These are phyloP conservation scores for Chloromyia formosa DNA, from an alignment of 2,888 invertebrate species.

Conservation along the genomic window DNA sequence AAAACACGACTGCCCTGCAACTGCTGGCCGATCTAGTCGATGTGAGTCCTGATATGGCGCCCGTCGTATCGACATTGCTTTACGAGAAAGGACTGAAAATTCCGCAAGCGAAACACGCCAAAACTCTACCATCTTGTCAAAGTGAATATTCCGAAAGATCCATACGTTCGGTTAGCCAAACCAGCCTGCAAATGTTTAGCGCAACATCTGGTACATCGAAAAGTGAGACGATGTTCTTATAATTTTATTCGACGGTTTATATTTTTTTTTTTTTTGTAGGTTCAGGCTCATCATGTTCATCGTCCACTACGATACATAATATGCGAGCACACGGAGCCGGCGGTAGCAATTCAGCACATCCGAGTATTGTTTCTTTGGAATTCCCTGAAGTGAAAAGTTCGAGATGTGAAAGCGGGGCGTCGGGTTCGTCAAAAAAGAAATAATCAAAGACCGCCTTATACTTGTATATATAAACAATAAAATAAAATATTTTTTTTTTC, in stretches of 20 bases:
- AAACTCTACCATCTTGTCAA: conserved; percentile 55
- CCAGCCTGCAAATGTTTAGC: conserved; percentile 45
- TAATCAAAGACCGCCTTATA: too few relatives aligned
- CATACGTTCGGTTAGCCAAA: conserved; percentile 43
- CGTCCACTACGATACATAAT: conserved; percentile 38
- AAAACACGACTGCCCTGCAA: conserved; percentile 68
- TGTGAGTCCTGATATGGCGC: conserved; percentile 55
- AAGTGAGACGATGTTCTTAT: not conserved
- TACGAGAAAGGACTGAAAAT: conserved; percentile 59
- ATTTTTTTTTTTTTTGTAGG: conserved; percentile 36
- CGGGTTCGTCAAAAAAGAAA: too few relatives aligned
- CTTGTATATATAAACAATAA: too few relatives aligned
- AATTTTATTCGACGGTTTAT: conserved; percentile 35
- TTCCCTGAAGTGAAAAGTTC: conserved; percentile 43
- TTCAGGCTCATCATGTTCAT: conserved; percentile 47
- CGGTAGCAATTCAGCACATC: conserved; percentile 38
- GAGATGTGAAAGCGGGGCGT: too few relatives aligned
- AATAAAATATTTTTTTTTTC: too few relatives aligned
- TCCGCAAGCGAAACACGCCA: conserved; percentile 57
- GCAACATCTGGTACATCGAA: conserved; percentile 50
- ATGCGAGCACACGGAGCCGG: not conserved
- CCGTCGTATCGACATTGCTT: conserved; percentile 57
- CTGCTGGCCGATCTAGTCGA: conserved; percentile 67
- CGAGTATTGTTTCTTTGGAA: conserved; percentile 48
- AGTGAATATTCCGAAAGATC: conserved; percentile 54